Evolutionary conservation across 2,797 vertebrate genomes (phyloP), one percentile per base, ranked within the genome.

Genomic region (Apogon hyalosoma): DNA sequence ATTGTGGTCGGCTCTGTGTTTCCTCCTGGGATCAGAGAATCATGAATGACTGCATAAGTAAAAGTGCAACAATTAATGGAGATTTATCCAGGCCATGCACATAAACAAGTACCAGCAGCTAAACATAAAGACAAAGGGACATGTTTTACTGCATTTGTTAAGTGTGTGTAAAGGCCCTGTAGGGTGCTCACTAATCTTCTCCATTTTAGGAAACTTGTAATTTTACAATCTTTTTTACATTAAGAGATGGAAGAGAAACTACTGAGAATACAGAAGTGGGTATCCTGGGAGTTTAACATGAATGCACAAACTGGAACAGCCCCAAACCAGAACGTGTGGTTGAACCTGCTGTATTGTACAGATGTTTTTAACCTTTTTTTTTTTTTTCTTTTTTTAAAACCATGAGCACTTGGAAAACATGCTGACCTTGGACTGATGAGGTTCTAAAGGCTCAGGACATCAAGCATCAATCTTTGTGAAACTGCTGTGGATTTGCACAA

Each of bases 401-500:
- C 7, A 31, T 18, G 43, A 78, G 52, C 60, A 76, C 79, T 82
- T 68, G 11, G 16, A 63, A 48, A 72, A 52, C 39, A 36, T 16
- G 63, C 56, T 75, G 57, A 69, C 49, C 50, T 58, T 62, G 62
- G 18, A 43, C 51, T 21, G 6, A 13, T 18, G 18, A 63, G 38
- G 68, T 31, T 66, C 58, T 69, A 0, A 50, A 73, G 56, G 76
- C 48, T 74, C 63, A 49, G 68, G 67, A 87, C 70, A 14, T 66
- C 36, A 9, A 14, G 16, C 46, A 3, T 43, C 43, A 42, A 39
- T 39, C 18, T 84, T 69, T 75, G 79, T 75, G 69, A 85, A 81
- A 71, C 77, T 76, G 73, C 66, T 55, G 62, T 82, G 78, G 68
- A 86, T 86, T 87, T 89, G 87, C 86, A 87, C 83, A 85, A 77